Evolutionary conservation across 1,140 invertebrate species (phyloP).

Genomic region (Penaeus vannamei): DNA sequence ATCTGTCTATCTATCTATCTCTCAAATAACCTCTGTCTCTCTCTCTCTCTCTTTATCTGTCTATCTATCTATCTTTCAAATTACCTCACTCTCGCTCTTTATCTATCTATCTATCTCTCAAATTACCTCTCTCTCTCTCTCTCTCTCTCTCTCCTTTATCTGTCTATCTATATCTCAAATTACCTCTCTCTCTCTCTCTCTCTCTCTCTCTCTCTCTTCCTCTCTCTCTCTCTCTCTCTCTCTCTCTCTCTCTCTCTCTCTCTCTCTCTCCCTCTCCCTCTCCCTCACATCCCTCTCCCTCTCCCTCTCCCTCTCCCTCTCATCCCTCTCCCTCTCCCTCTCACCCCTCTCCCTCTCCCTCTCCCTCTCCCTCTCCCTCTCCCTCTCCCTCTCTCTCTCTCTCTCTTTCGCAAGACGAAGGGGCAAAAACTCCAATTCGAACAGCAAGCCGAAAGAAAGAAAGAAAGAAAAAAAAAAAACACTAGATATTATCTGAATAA

Average conservation of each 20-base stretch:
- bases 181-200: neutral
- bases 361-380: too few relatives aligned
- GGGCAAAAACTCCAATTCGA: too few relatives aligned
- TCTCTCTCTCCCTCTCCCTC: constrained; percentile 48
- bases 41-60: neutral
- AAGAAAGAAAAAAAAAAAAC: too few relatives aligned
- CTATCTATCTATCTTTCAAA: neutral
- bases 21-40: neutral
- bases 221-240: neutral
- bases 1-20: neutral
- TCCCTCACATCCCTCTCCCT: neutral
- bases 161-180: neutral
- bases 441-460: too few relatives aligned
- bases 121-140: neutral
- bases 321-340: neutral
- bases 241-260: constrained; percentile 36
- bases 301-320: neutral
- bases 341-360: too few relatives aligned
- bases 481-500: too few relatives aligned
- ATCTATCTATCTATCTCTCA: neutral
- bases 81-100: neutral
- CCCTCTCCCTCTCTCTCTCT: too few relatives aligned
- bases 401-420: too few relatives aligned
- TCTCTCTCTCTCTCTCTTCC: too few relatives aligned
- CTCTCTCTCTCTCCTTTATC: too few relatives aligned